These are phyloP conservation scores for Mungos mungo DNA, from an alignment of 2,113 vertebrate species.

Conservation along the genomic window DNA sequence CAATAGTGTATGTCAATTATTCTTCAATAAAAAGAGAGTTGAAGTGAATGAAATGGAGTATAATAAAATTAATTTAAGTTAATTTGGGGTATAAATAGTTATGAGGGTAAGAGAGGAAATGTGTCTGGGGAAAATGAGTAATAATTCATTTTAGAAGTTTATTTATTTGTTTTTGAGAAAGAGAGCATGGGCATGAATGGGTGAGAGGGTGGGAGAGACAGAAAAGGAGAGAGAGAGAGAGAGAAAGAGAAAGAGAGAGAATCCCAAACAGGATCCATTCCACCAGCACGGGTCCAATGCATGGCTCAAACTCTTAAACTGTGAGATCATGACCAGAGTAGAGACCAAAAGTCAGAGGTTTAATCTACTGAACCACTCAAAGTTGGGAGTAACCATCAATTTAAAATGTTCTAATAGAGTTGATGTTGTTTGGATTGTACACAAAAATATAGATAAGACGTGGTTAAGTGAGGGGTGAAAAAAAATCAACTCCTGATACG, in stretches of 20 bases:
- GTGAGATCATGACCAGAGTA: no score
- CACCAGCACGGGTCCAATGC: no score
- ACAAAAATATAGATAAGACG: neutral
- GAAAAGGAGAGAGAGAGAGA: no score
- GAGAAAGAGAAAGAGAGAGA: no score
- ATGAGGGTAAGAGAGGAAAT: neutral
- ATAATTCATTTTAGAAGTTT: no score
- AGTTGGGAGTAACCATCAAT: neutral
- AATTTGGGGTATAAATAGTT: neutral
- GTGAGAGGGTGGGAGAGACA: no score
- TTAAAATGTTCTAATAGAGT: neutral
- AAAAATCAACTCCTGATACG: neutral
- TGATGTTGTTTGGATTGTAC: neutral
- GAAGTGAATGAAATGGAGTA: neutral
- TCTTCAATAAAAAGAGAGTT: neutral
- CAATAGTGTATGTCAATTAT: neutral
- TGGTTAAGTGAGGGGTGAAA: neutral
- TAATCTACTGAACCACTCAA: no score
- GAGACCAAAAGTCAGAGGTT: no score
- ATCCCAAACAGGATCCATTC: no score
- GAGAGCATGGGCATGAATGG: no score
- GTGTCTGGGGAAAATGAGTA: neutral
- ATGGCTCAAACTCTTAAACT: no score
- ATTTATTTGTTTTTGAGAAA: no score
- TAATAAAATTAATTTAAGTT: neutral